phyloP scores from a whole-genome alignment of 1,140 invertebrate genomes.

The Brachionus asplanchnoidis region DNA sequence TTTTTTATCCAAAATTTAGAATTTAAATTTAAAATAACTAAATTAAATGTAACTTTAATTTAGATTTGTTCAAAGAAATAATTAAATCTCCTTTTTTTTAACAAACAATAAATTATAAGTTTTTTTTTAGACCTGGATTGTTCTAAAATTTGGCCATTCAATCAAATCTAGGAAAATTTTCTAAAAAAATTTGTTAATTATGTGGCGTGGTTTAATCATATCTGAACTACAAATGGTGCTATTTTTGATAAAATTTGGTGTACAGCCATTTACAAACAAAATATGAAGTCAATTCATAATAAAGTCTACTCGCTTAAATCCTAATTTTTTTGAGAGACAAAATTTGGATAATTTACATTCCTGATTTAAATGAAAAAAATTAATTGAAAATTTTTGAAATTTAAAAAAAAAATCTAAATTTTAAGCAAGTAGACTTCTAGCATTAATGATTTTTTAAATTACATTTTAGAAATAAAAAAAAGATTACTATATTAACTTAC shows the following conservation, averaged over 20 bases:
- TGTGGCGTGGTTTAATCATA: neutral
- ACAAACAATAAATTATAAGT: neutral
- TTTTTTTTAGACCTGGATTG: neutral
- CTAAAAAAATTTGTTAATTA: neutral
- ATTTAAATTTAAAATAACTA: neutral
- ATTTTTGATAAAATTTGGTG: neutral
- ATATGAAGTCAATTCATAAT: neutral
- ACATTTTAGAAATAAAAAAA: too few relatives aligned
- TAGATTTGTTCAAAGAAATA: neutral
- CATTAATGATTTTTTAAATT: too few relatives aligned
- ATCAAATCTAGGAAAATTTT: neutral
- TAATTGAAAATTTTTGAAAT: too few relatives aligned
- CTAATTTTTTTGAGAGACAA: neutral
- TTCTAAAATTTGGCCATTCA: neutral
- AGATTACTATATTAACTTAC: too few relatives aligned
- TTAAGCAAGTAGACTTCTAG: too few relatives aligned
- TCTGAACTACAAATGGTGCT: neutral
- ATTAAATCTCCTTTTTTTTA: neutral
- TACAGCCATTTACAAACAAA: neutral
- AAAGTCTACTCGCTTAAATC: neutral
- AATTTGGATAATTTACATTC: too few relatives aligned
- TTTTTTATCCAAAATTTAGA: neutral
- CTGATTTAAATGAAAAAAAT: too few relatives aligned
- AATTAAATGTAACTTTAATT: neutral
- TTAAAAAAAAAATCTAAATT: too few relatives aligned